Base-by-base conservation (phyloP, 1,140 invertebrate genomes). In the Contarinia nasturtii region DNA sequence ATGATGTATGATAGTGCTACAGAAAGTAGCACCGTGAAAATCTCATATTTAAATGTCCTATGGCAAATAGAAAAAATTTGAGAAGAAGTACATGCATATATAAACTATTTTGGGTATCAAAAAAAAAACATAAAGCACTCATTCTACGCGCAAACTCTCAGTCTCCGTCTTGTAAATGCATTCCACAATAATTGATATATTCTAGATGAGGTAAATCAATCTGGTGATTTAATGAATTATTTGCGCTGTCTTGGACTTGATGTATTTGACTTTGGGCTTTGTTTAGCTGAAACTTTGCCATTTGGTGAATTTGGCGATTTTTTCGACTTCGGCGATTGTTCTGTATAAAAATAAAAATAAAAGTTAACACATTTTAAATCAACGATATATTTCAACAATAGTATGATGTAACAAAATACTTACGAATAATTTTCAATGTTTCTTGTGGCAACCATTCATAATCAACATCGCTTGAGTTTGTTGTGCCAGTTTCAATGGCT, bases 371-470 rank as follows among this genome's bases (percentile, higher is more conserved):
- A 38, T 55, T 48, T n/a, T 20, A 17, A 46, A 49, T 53, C n/a
- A n/a, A n/a, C n/a, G n/a, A 41, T 50, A 49, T 44, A 1, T 52
- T 52, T 11, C 27, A 7, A n/a, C 7, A 43, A 21, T 37, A 44
- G 36, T 8, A 10, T 36, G 36, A 15, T 40, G 36, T 44, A 36
- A 33, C 14, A 19, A 46, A 49, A n/a, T 51, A 79, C 83, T 80
- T 73, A 87, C 83, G 86, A 48, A 86, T 68, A 61, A 75, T 75
- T 41, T 80, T 77, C 20, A 92, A 73, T 55, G 85, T 84, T 66
- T 92, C 86, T 58, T 86, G 82, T 48, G 94, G 94, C 55, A 98
- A 67, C 94, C 95, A 98, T 52, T 98, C 92, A 59, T 92, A 98
- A 67, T 98, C 94, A 27, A 98, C 85, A 67, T 91, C 89, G 55